Base-by-base conservation (phyloP, 1,140 invertebrate genomes). In the Heliconius congener region DNA sequence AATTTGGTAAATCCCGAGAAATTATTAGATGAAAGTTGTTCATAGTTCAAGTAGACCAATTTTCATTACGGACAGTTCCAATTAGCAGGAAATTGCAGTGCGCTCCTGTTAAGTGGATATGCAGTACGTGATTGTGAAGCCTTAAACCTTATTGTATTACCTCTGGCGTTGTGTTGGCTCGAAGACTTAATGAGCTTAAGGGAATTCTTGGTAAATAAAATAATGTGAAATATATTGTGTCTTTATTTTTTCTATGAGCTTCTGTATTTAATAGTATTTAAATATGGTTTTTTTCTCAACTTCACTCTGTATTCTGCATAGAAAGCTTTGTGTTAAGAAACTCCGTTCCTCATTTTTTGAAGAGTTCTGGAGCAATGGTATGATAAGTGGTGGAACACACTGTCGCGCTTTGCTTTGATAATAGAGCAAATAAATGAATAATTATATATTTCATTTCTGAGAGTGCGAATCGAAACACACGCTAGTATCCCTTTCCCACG, bases 41-140 rank as follows among this genome's bases (percentile, higher is more conserved):
- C n/a, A 76, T 70, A 76, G 66, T 76, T 79, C 50, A 72, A 79
- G 60, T 39, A 79, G 50, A 79, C 78, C 76, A 79, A 57, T 74
- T 79, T 78, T 73, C 75, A 82, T 79, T 77, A 79, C 74, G 66
- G 71, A 82, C 78, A 79, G 72, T 74, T 82, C 78, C 81, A 82
- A 82, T 82, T 82, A 82, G 78, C 78, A 79, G 60, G 71, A 76
- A 82, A 76, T 75, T 76, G 79, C 81, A 82, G 60, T 71, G 77
- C 77, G 79, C 79, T 81, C 76, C 71, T 77, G 74, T 77, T 82
- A 84, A 82, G 81, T 82, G 83, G 79, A 78, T 79, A 78, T 81
- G 79, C 77, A 75, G 70, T 79, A 82, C 81, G 79, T 75, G 73
- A 80, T 81, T 82, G 78, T 82, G 79, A 84, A 78, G 70, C 74